Evolutionary conservation across 2,888 invertebrate genomes (phyloP).

Genomic region (Atrina japonica): DNA sequence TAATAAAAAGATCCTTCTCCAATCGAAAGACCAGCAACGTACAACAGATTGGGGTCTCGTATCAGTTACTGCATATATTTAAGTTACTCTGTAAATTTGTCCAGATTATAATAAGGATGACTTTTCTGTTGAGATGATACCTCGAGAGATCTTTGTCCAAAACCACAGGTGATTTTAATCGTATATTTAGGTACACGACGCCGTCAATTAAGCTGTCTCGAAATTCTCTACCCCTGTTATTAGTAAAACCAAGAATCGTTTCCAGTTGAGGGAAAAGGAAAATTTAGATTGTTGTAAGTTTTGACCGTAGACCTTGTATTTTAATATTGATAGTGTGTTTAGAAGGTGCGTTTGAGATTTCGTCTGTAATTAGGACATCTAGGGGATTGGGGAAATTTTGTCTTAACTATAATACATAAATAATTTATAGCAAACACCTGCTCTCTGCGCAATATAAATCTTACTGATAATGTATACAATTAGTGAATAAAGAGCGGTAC

Average conservation of each 20-base stretch:
- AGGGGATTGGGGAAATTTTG: not conserved
- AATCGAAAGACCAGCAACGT: too few species aligned
- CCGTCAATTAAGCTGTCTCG: constrained; percentile 23
- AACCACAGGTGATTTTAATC: constrained; percentile 26
- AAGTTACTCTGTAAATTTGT: constrained; percentile 33
- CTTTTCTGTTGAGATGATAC: constrained; percentile 15
- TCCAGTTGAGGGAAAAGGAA: constrained; percentile 2
- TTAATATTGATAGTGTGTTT: constrained; percentile 1
- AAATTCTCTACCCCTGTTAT: constrained; percentile 27
- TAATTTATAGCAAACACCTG: constrained; percentile 15
- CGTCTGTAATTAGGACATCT: constrained; percentile 32
- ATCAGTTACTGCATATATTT: constrained; percentile 25
- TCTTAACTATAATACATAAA: not conserved
- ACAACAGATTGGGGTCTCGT: constrained; percentile 24
- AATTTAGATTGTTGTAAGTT: constrained; percentile 23
- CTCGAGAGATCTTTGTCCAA: constrained; percentile 14
- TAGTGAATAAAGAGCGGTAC: constrained; percentile 2
- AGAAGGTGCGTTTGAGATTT: constrained; percentile 7
- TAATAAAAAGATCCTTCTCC: too few species aligned
- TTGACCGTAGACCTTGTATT: not conserved
- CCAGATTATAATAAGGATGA: constrained; percentile 14
- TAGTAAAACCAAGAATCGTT: constrained; percentile 27
- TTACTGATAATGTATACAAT: constrained; percentile 31
- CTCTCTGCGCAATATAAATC: constrained; percentile 14
- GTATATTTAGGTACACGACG: constrained; percentile 4